Base-by-base conservation (phyloP, 1,140 invertebrate species). In the Caerostris extrusa region DNA sequence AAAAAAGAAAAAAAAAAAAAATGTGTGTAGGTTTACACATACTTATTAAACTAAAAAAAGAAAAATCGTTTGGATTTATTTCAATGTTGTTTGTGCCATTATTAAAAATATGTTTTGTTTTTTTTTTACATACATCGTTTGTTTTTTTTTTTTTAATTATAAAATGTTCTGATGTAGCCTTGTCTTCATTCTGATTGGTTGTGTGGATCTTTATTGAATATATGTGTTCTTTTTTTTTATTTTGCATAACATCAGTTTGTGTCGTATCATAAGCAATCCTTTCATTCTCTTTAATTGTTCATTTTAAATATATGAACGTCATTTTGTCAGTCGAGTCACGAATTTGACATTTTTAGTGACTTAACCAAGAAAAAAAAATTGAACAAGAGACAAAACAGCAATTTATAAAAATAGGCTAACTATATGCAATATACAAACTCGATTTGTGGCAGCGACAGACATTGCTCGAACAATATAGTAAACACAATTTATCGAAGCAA, bases 401-500 rank as follows among this genome's bases (percentile, higher is more conserved):
- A 77, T 77, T 10, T 50, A 77, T 77, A 19, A 50, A 8, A 34
- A 34, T 34, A 34, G 10, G 34, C 34, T 5, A 34, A 4, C 69
- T 50, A 34, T 10, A 77, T 4, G 34, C 4, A 67, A 14, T 53
- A 77, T 34, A 77, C 19, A 77, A 53, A 50, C 7, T 77, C 7
- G 60, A 61, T 17, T 61, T 61, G 5, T 17, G 17, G 12, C 10
- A 14, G 69, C 7, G 50, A 34, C 50, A 77, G 69, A 77, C 19
- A 34, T 8, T 77, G 69, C 50, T 77, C 69, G 50, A 77, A 77
- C 34, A 77, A 77, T 77, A 77, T 34, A 34, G 69, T 77, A 77
- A 77, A 77, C 69, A 77, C 19, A 77, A 50, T 77, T 77, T 77
- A 77, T 77, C 50, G 69, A 77, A 77, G 69, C 69, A 34, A 17